Conservation (phyloP, 2,113 vertebrate genomes). For the Hemibagrus wyckioides region DNA sequence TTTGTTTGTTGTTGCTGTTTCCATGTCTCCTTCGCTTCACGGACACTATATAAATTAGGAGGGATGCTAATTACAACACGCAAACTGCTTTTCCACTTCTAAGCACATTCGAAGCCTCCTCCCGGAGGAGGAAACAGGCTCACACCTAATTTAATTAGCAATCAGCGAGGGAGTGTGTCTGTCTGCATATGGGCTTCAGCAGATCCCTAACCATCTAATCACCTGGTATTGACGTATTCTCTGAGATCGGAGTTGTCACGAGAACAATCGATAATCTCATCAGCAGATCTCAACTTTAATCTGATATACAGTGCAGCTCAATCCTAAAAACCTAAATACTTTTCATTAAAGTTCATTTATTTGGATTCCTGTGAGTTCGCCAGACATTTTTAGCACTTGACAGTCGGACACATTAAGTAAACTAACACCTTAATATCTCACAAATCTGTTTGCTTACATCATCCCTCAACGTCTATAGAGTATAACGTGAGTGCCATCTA, state of each 20-base stretch:
- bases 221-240: neutral
- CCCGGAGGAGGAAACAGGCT: constrained; percentile 41
- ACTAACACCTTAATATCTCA: neutral
- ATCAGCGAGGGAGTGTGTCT: constrained; percentile 20
- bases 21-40: constrained; percentile 42
- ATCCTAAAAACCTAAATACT: neutral
- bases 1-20: constrained; percentile 46
- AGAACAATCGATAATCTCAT: neutral
- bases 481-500: constrained; percentile 55
- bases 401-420: too few relatives aligned
- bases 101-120: constrained; percentile 44
- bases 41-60: constrained; percentile 54
- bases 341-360: neutral
- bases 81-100: constrained; percentile 35
- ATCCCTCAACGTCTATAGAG: neutral
- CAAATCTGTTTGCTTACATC: neutral
- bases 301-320: neutral
- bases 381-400: neutral
- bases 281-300: neutral
- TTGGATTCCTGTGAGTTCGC: neutral
- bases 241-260: neutral
- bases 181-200: neutral
- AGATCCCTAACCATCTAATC: neutral
- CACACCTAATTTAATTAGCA: constrained; percentile 58
- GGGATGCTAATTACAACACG: constrained; percentile 49